These are phyloP conservation scores for Coregonus clupeaformis DNA, from an alignment of 2,113 vertebrate species.

Conservation along the genomic window DNA sequence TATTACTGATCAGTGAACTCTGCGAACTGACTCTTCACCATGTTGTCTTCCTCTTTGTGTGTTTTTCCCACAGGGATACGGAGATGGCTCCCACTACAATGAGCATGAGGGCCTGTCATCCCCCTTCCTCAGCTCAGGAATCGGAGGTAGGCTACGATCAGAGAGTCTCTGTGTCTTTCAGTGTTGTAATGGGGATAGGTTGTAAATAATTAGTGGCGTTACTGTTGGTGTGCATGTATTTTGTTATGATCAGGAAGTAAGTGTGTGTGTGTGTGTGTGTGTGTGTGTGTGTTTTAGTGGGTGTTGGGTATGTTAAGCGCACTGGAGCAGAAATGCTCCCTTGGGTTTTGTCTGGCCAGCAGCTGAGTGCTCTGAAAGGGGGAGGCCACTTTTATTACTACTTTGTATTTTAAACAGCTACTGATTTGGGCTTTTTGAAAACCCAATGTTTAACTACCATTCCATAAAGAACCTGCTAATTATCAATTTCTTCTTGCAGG, in stretches of 20 bases:
- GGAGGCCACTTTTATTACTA: constrained; percentile 50
- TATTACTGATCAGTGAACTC: background rate
- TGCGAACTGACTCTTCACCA: background rate
- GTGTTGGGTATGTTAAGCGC: constrained; percentile 56
- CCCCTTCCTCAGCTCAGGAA: constrained; percentile 87
- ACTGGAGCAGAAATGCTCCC: constrained; percentile 66
- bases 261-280: constrained; percentile 31
- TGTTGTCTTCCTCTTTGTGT: constrained; percentile 2
- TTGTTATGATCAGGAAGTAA: constrained; percentile 43
- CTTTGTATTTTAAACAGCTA: background rate
- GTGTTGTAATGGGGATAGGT: constrained; percentile 18
- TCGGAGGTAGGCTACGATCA: constrained; percentile 79
- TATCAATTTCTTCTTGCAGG: constrained; percentile 67
- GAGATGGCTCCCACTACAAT: constrained; percentile 83
- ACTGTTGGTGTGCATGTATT: constrained; percentile 37
- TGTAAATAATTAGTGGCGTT: constrained; percentile 4
- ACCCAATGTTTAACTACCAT: too few relatives aligned
- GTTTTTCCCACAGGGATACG: constrained; percentile 78
- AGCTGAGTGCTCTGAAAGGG: constrained; percentile 58
- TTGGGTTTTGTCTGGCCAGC: constrained; percentile 66
- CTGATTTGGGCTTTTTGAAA: constrained; percentile 39
- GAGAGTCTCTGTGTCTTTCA: background rate
- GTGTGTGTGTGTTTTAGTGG: constrained; percentile 23
- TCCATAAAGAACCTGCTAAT: background rate
- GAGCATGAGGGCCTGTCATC: constrained; percentile 88